phyloP scores from a whole-genome alignment of 2,888 invertebrate species.

The Dicyrtoma fusca region DNA sequence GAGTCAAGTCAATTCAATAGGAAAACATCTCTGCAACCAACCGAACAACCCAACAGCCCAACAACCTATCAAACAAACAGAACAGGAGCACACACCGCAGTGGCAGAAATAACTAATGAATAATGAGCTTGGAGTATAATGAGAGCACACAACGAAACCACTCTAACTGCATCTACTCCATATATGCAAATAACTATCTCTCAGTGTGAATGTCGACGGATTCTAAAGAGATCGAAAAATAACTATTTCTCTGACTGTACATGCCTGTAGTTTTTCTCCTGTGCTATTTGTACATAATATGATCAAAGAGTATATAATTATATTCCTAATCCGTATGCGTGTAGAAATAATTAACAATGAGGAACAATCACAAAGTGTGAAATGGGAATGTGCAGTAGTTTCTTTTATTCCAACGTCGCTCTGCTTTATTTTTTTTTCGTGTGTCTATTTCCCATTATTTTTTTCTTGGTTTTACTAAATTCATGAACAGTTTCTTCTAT shows the following conservation, averaged over 20 bases:
- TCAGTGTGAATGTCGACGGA: not conserved
- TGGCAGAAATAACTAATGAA: slow-evolving; percentile 1
- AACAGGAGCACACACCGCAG: too few species aligned
- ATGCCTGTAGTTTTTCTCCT: too few species aligned
- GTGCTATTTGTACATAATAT: too few species aligned
- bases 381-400: slow-evolving; percentile 14
- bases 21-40: not conserved
- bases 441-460: not conserved
- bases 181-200: too few species aligned
- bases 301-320: too few species aligned
- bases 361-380: slow-evolving; percentile 6
- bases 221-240: not conserved
- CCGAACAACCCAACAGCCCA: not conserved
- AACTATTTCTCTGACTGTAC: not conserved
- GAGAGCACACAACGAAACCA: not conserved
- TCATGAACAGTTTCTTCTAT: slow-evolving; percentile 2
- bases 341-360: slow-evolving; percentile 20
- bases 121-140: slow-evolving; percentile 13
- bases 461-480: not conserved
- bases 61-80: too few species aligned
- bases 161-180: slow-evolving; percentile 1
- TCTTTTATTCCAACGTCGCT: not conserved
- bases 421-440: not conserved
- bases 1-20: slow-evolving; percentile 28
- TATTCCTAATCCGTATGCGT: not conserved